phyloP scores from a whole-genome alignment of 2,113 vertebrate genomes.

The Indicator maculatus region DNA sequence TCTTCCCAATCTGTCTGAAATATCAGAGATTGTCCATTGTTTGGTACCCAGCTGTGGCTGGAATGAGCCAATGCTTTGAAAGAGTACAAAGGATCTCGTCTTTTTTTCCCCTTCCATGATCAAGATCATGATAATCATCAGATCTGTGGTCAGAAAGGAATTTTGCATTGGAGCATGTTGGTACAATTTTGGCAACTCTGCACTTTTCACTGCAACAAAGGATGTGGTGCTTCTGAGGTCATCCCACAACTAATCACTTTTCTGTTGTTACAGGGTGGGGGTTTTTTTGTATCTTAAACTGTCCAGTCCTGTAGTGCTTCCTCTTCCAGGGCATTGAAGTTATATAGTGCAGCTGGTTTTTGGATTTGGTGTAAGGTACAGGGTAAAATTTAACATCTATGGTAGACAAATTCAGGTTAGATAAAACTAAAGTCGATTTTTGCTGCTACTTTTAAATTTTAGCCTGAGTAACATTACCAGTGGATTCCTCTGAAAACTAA shows the following conservation, averaged over 20 bases:
- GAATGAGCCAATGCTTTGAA: not conserved
- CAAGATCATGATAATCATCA: conserved; percentile 3
- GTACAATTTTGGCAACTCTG: not conserved
- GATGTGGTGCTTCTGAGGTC: conserved; percentile 17
- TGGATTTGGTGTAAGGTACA: not conserved
- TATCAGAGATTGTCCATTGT: conserved; percentile 15
- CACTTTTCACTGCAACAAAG: not conserved
- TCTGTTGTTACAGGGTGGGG: not conserved
- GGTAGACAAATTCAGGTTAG: not conserved
- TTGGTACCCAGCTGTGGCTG: conserved; percentile 15
- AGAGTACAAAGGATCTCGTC: conserved; percentile 11
- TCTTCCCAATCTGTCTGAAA: not conserved
- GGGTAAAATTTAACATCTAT: not conserved
- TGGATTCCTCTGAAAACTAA: conserved; percentile 2
- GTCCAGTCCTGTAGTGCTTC: not conserved
- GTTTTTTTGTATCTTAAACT: not conserved
- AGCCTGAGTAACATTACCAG: not conserved
- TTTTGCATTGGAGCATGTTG: conserved; percentile 7
- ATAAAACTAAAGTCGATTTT: not conserved
- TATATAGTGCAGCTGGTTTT: not conserved
- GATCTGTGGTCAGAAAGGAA: conserved; percentile 23
- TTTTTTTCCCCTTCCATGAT: not conserved
- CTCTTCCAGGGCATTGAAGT: not conserved
- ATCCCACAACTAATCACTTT: not conserved
- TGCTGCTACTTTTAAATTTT: not conserved